Conservation (phyloP, 2,797 vertebrate species). For the Knipowitschia caucasica region DNA sequence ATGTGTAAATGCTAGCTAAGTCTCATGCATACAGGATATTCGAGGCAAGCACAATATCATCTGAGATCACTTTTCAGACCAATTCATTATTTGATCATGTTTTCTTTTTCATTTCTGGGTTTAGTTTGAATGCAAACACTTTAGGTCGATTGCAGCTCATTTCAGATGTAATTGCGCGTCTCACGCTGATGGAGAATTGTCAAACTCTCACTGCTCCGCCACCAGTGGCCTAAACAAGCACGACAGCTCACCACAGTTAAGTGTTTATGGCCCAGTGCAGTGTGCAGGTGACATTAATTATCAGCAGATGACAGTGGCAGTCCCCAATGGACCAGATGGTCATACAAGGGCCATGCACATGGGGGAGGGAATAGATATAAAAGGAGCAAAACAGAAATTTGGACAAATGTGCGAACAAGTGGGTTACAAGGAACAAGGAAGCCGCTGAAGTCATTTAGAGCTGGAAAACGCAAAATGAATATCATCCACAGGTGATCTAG, state of each 20-base stretch:
- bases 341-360: constrained; percentile 76
- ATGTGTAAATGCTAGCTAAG: no score
- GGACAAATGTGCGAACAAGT: constrained; percentile 18
- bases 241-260: constrained; percentile 57
- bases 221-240: constrained; percentile 60
- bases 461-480: constrained; percentile 29
- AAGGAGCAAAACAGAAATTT: constrained; percentile 39
- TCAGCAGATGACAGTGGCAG: constrained; percentile 86
- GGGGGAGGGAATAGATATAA: constrained; percentile 36
- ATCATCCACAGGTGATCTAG: constrained; percentile 29
- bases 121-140: no score
- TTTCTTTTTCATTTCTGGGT: no score
- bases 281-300: constrained; percentile 92
- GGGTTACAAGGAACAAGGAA: constrained; percentile 19
- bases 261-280: constrained; percentile 74
- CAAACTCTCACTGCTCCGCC: constrained; percentile 24
- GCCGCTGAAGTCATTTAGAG: constrained; percentile 43
- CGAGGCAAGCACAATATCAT: no score
- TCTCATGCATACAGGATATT: no score
- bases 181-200: constrained; percentile 26
- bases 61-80: no score
- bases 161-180: constrained; percentile 2
- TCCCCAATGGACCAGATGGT: constrained; percentile 85
- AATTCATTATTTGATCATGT: no score
- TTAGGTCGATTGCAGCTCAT: no score